Conservation (phyloP, 2,888 invertebrate genomes). For the Tiliacea citrago region DNA sequence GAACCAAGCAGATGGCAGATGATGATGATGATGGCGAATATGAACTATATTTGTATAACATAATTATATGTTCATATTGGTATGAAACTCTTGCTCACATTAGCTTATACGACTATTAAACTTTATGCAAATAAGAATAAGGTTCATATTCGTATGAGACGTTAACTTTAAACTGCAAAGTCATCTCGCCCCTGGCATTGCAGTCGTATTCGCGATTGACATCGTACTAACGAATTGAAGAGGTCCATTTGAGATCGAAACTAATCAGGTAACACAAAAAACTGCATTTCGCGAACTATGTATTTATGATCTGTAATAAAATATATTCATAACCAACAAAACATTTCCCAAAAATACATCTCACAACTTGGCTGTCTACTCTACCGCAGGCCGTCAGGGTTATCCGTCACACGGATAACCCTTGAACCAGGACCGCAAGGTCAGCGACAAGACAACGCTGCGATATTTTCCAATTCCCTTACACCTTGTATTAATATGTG, state of each 20-base stretch:
- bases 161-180: too few species aligned
- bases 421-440: slow-evolving; percentile 53
- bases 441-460: slow-evolving; percentile 50
- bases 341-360: neutral
- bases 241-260: neutral
- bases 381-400: neutral
- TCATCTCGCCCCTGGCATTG: too few species aligned
- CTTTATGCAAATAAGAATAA: too few species aligned
- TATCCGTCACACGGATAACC: slow-evolving; percentile 54
- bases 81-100: neutral
- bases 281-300: neutral
- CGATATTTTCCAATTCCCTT: slow-evolving; percentile 61
- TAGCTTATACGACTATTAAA: neutral
- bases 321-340: too few species aligned
- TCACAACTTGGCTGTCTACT: neutral
- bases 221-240: neutral
- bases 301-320: too few species aligned
- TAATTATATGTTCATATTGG: too few species aligned
- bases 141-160: neutral
- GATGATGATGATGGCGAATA: neutral
- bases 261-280: neutral
- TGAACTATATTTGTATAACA: neutral
- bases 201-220: neutral
- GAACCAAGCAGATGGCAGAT: neutral
- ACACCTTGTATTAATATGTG: neutral